Evolutionary conservation across 2,113 vertebrate species (phyloP).

Genomic region (Scophthalmus maximus): DNA sequence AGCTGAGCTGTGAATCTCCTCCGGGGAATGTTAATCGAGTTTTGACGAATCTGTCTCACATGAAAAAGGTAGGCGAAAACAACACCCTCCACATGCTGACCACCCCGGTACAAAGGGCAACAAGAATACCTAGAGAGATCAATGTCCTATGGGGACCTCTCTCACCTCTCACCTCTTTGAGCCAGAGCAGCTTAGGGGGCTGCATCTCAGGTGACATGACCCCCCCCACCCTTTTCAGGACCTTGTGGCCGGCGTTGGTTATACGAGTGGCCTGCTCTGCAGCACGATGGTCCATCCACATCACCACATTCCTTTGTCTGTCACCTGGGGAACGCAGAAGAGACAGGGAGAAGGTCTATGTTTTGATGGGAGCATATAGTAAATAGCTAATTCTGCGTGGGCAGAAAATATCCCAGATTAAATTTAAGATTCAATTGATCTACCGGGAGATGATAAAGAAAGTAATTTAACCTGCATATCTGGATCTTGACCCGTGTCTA

Average conservation of each 20-base stretch:
- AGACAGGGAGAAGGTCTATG: not conserved
- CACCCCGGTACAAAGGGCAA: not conserved
- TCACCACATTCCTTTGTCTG: constrained; percentile 87
- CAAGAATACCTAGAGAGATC: constrained; percentile 24
- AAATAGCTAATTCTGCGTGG: not conserved
- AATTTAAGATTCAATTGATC: not conserved
- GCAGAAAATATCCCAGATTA: too few species aligned
- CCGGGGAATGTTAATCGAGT: not conserved
- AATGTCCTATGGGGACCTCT: constrained; percentile 55
- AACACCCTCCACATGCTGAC: not conserved
- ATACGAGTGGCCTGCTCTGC: constrained; percentile 88
- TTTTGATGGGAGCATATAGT: not conserved
- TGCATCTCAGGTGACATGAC: constrained; percentile 98
- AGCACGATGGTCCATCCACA: constrained; percentile 99
- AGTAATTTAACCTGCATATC: not conserved
- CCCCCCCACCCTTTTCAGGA: constrained; percentile 89
- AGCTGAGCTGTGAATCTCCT: not conserved
- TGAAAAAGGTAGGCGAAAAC: not conserved
- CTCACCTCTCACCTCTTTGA: constrained; percentile 96
- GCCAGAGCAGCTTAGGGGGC: constrained; percentile 95
- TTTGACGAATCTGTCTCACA: too few species aligned
- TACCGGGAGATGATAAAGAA: not conserved
- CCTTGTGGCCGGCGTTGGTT: constrained; percentile 84
- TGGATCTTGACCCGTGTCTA: not conserved
- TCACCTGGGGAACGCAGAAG: constrained; percentile 75